Conservation (phyloP, 2,888 invertebrate genomes). For the Griposia aprilina region DNA sequence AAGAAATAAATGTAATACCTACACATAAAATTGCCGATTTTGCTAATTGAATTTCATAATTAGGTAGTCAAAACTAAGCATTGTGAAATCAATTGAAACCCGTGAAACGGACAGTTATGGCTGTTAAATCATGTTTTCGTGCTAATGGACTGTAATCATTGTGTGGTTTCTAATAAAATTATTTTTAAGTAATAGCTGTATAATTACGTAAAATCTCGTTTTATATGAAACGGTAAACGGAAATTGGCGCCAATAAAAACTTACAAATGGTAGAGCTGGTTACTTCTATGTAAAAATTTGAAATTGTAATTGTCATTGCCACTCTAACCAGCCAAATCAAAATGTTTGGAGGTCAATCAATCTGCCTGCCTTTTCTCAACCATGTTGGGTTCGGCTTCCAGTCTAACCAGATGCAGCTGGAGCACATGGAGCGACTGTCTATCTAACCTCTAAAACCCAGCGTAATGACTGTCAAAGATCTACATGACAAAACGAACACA, state of each 20-base stretch:
- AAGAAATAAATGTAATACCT: neutral
- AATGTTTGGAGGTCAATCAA: neutral
- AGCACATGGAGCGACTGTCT: too few species aligned
- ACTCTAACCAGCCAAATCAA: neutral
- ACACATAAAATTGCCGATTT: slow-evolving; percentile 8
- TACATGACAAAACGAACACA: too few species aligned
- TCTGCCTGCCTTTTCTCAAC: too few species aligned
- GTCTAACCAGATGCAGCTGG: too few species aligned
- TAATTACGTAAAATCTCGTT: slow-evolving; percentile 19
- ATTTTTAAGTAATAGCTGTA: neutral
- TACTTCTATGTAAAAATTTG: slow-evolving; percentile 17
- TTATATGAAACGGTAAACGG: neutral
- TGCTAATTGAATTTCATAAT: slow-evolving; percentile 38
- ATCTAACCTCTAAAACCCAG: too few species aligned
- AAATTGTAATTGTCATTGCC: slow-evolving; percentile 27
- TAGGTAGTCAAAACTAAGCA: slow-evolving; percentile 3
- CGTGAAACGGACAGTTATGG: slow-evolving; percentile 2
- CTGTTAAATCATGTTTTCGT: slow-evolving; percentile 11
- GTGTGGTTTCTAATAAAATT: neutral
- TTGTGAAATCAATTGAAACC: slow-evolving; percentile 38
- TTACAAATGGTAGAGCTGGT: neutral
- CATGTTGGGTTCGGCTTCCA: neutral
- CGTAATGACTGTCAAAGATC: neutral
- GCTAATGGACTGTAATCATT: slow-evolving; percentile 18
- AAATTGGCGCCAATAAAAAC: slow-evolving; percentile 30